Conservation (phyloP, 2,797 vertebrate species). For the Periophthalmus magnuspinnatus region DNA sequence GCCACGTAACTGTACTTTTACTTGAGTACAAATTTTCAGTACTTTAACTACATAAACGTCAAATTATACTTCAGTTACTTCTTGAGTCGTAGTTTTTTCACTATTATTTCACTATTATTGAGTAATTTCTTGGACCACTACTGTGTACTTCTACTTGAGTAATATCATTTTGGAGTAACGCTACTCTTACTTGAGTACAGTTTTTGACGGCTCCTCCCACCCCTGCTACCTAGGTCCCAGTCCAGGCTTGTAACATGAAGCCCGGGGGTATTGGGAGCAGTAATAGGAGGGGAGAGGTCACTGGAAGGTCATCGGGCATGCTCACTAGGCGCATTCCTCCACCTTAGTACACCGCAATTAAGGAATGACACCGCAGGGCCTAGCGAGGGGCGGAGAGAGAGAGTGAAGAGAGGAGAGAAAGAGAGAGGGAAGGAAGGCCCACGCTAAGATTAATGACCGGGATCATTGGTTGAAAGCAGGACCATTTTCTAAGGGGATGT, state of each 20-base stretch:
- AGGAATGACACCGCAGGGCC: constrained; percentile 79
- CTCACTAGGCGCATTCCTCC: constrained; percentile 76
- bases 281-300: constrained; percentile 78
- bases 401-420: constrained; percentile 33
- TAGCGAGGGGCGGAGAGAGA: constrained; percentile 51
- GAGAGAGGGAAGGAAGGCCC: constrained; percentile 48
- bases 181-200: no score
- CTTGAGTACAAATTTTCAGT: no score
- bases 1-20: no score
- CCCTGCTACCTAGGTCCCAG: constrained; percentile 47
- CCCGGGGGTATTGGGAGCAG: constrained; percentile 79
- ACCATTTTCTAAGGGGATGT: constrained; percentile 60
- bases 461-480: constrained; percentile 69
- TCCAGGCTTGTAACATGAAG: constrained; percentile 82
- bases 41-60: no score
- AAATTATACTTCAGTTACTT: no score
- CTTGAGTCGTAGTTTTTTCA: no score
- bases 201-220: no score
- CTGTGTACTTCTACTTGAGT: no score
- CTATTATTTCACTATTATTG: no score
- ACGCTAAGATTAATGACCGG: constrained; percentile 72
- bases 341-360: constrained; percentile 81
- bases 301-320: constrained; percentile 77
- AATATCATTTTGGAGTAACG: no score
- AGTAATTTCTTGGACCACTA: no score